These are phyloP conservation scores for Tolmerus cingulatus DNA, from an alignment of 2,888 invertebrate species.

Conservation along the genomic window DNA sequence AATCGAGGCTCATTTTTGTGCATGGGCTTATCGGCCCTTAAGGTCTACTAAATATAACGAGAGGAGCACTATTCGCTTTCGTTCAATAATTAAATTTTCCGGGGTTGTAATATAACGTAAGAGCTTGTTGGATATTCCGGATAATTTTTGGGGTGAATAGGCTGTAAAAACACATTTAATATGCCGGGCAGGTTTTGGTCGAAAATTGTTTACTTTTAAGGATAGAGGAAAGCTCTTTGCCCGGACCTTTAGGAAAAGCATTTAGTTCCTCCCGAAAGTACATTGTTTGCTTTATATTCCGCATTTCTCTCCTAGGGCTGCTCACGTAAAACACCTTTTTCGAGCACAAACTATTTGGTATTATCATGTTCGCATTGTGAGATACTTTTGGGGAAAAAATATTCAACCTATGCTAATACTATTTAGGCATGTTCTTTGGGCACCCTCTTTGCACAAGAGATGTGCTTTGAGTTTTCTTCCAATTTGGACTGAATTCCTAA, in stretches of 20 bases:
- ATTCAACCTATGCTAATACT: not conserved
- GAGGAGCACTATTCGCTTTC: not conserved
- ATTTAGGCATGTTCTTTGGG: not conserved
- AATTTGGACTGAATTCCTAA: not conserved
- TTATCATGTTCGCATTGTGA: not conserved
- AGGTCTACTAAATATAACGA: not conserved
- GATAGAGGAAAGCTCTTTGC: not conserved
- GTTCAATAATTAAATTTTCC: not conserved
- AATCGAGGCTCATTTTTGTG: not conserved
- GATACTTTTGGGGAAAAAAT: not conserved
- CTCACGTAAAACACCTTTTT: not conserved
- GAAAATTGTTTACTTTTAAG: not conserved
- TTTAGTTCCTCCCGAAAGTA: not conserved
- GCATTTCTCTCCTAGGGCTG: not conserved
- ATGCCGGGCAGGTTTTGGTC: not conserved
- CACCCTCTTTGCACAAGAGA: not conserved
- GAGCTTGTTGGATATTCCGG: not conserved
- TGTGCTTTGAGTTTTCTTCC: not conserved
- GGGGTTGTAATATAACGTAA: not conserved
- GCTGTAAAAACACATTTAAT: not conserved
- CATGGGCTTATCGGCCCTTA: not conserved
- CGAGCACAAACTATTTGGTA: not conserved
- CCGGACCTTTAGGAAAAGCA: not conserved
- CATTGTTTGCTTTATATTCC: not conserved
- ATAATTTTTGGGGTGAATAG: not conserved